A percentile compares a stretch with the other conserved stretches of the same genome.
These are phyloP conservation scores for Enteromius afrohamiltoni DNA, from an alignment of 2,797 vertebrate species.

Conservation along the genomic window DNA sequence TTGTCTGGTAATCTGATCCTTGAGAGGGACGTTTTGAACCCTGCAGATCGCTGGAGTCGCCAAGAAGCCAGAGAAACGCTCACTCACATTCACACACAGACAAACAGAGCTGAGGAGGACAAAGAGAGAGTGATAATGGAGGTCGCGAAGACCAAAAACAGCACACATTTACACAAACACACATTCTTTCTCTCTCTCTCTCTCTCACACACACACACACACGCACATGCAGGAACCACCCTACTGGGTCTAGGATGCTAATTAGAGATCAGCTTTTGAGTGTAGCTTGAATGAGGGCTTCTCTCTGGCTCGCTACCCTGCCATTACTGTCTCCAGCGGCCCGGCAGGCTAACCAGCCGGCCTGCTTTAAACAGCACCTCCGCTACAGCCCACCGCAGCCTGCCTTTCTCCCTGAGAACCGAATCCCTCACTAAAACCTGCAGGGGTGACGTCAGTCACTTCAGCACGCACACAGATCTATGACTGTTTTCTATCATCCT, in stretches of 20 bases:
- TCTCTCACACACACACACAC: conserved; percentile 1
- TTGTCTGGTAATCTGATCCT: conserved; percentile 49
- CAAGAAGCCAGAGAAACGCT: conserved; percentile 15
- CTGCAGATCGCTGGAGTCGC: conserved; percentile 18
- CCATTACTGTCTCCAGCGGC: conserved; percentile 64
- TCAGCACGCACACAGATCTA: conserved; percentile 2
- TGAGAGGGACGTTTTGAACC: conserved; percentile 30
- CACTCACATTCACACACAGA: conserved; percentile 41
- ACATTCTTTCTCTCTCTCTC: neutral
- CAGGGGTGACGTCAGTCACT: neutral
- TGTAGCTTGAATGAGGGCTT: conserved; percentile 71
- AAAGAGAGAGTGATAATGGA: conserved; percentile 26
- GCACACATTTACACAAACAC: conserved; percentile 30
- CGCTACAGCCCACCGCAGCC: conserved; percentile 15
- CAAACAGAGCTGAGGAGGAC: conserved; percentile 58
- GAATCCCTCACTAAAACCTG: conserved; percentile 2
- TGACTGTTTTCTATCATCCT: neutral
- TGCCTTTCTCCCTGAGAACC: conserved; percentile 30
- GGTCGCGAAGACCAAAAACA: neutral
- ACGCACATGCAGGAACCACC: conserved; percentile 71
- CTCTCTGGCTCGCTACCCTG: conserved; percentile 73
- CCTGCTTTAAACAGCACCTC: conserved; percentile 37
- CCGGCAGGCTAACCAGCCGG: conserved; percentile 63
- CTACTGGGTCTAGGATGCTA: conserved; percentile 71
- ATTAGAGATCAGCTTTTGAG: conserved; percentile 78